phyloP scores from a whole-genome alignment of 2,113 vertebrate species.

The Xiphias gladius region DNA sequence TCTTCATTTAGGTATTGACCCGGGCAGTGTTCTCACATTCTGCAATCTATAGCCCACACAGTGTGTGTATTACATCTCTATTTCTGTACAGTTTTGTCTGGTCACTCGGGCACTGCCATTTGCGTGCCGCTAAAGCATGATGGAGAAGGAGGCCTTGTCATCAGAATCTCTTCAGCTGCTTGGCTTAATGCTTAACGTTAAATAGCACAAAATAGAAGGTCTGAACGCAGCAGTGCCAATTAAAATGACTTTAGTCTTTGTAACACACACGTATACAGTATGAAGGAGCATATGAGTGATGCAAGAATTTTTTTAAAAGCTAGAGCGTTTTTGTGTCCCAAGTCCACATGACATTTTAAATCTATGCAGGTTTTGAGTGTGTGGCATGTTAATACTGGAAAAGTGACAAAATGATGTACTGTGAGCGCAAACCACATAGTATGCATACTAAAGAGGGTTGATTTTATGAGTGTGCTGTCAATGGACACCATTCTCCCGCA shows the following conservation, averaged over 20 bases:
- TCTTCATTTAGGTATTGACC: constrained; percentile 83
- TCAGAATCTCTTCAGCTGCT: constrained; percentile 14
- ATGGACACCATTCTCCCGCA: not conserved
- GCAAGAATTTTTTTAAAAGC: not conserved
- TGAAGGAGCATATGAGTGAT: constrained; percentile 12
- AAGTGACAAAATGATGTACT: not conserved
- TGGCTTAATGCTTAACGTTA: constrained; percentile 8
- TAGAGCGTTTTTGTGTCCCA: not conserved
- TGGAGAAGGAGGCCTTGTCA: constrained; percentile 44
- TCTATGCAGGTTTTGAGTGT: constrained; percentile 12
- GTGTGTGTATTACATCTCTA: constrained; percentile 73
- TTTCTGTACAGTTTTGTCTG: constrained; percentile 71
- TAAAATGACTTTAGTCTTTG: constrained; percentile 1
- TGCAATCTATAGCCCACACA: constrained; percentile 69
- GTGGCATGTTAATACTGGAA: not conserved
- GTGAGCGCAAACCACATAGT: not conserved
- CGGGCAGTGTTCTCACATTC: constrained; percentile 67
- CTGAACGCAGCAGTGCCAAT: constrained; percentile 2
- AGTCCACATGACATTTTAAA: not conserved
- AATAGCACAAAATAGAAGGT: not conserved
- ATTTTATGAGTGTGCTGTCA: not conserved
- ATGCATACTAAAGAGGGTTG: not conserved
- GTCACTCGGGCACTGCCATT: constrained; percentile 61
- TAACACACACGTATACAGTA: not conserved
- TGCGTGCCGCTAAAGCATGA: constrained; percentile 62